A percentile compares a stretch with the other conserved stretches of the same genome.
These are phyloP conservation scores for Notiomystis cincta DNA, from an alignment of 2,113 vertebrate species.

Conservation along the genomic window DNA sequence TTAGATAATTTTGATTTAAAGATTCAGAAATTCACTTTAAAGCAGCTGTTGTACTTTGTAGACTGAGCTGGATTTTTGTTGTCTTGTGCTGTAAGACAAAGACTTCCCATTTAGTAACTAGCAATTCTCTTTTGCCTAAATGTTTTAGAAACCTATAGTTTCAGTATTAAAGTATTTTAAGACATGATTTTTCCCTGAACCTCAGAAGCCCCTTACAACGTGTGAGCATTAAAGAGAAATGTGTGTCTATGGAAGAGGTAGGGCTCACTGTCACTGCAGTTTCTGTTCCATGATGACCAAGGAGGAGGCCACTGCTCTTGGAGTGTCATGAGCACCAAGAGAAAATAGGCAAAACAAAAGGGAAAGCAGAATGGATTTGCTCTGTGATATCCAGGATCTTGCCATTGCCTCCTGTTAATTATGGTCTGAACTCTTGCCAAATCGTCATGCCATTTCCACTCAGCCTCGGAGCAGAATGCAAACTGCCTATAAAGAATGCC, in stretches of 20 bases:
- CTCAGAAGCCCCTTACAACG: neutral
- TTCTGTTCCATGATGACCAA: neutral
- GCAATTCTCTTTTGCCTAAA: neutral
- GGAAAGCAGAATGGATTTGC: neutral
- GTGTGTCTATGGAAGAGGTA: neutral
- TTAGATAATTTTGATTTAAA: neutral
- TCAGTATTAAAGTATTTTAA: neutral
- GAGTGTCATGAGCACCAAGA: neutral
- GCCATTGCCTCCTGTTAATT: slow-evolving; percentile 24
- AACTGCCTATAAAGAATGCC: neutral
- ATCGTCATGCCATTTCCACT: neutral
- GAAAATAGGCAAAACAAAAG: neutral
- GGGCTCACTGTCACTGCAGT: neutral
- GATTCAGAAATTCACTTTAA: neutral
- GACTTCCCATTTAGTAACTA: neutral
- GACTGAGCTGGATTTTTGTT: neutral
- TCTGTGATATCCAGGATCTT: neutral
- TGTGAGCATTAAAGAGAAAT: neutral
- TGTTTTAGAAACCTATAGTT: neutral
- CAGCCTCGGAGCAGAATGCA: slow-evolving; percentile 23
- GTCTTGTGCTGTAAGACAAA: neutral
- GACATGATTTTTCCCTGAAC: neutral
- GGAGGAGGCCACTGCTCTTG: neutral
- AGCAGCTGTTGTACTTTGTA: neutral
- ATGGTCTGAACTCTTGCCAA: slow-evolving; percentile 28